Evolutionary conservation across 2,888 invertebrate species (phyloP), one percentile per base, ranked within the genome.

Genomic region (Schizotus pectinicornis): DNA sequence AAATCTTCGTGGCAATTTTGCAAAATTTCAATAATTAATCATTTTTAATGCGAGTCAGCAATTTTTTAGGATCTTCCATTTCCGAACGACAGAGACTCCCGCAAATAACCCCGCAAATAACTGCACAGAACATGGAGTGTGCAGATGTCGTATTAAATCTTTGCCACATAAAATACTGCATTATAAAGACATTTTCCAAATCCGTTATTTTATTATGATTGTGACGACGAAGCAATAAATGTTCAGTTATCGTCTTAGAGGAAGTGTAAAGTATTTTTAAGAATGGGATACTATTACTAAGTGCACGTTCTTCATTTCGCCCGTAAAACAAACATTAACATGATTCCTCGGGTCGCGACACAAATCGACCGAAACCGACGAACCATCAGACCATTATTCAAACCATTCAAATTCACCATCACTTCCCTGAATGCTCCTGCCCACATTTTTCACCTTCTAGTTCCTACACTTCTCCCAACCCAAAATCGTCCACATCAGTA

Each of bases 121-220:
- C 34, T 31, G 50, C 22, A 50, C 9, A 41, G 12, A 41, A 41
- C 22, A 22, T 22, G 5, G 33, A 36, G 30, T 32, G 53, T n/a
- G 22, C 53, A 53, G 53, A 53, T 53, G 46, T 46, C 36, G 42
- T 14, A 43, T 52, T 36, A 36, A 52, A 36, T 52, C 32, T 46
- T 11, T 14, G 35, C 47, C 22, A 47, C 47, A 41, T 37, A 34
- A 56, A 56, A 56, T 56, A 36, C 36, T 43, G 41, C 30, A 49
- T 55, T 47, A 48, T 48, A 48, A 36, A 48, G 48, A 48, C 55
- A 55, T 56, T 56, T n/a, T 56, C 41, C 11, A 32, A 47, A 30
- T 43, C 55, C 55, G 55, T 56, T 56, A 56, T 6, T 48, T 56
- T 48, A 56, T 56, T 56, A 42, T 56, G 49, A 49, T 56, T 49